Evolutionary conservation across 1,140 invertebrate genomes (phyloP), one percentile per base, ranked within the genome.

Genomic region (Gonatopus flavifemur): DNA sequence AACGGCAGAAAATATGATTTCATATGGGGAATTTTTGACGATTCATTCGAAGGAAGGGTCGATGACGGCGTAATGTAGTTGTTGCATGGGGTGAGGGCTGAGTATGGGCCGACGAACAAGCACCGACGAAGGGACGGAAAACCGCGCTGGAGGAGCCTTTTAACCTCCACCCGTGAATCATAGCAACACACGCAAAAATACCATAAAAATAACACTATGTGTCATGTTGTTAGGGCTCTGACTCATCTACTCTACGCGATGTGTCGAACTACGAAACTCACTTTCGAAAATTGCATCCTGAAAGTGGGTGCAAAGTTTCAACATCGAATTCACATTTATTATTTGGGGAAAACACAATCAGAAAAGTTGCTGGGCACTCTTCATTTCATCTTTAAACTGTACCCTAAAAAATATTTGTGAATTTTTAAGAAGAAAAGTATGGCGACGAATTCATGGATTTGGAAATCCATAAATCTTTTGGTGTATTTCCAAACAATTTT

Each of bases 141-240:
- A 53, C n/a, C n/a, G n/a, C n/a, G n/a, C n/a, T n/a, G n/a, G n/a
- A n/a, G n/a, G n/a, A n/a, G n/a, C n/a, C n/a, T n/a, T n/a, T n/a
- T n/a, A n/a, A 44, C 33, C 35, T 52, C 9, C 31, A 31, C 25
- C 24, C 36, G 58, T 67, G 64, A 67, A 67, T 67, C 64, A 67
- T 66, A 42, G 52, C 46, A 25, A n/a, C 36, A 55, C 65, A 67
- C 59, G 61, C 63, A 45, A 66, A 62, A 66, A 66, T 49, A 49
- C 63, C 56, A 67, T 66, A 67, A 67, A 65, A 62, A 56, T 67
- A 66, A 67, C 64, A 57, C 37, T 43, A 24, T 53, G 32, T 55
- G 64, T 67, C 63, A 62, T 54, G 59, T 49, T 65, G 54, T 52
- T 16, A 36, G 22, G 43, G 22, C 8, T 45, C 21, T 62, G 59